Base-by-base conservation (phyloP, 2,113 vertebrate genomes). In the Stigmatopora argus region DNA sequence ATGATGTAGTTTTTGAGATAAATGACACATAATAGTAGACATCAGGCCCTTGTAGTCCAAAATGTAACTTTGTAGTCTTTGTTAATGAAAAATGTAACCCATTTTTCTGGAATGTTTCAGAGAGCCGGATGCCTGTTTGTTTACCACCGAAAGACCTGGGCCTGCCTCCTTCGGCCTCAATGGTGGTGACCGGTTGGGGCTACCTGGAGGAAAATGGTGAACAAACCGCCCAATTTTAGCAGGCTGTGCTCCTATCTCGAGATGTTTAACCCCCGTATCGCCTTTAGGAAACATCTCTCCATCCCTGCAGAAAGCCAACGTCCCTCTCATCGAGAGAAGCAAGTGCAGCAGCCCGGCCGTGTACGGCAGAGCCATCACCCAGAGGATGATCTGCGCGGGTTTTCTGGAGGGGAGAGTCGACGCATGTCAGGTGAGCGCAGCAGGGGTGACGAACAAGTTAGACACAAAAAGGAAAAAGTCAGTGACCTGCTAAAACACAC, bases 121-220 rank as follows among this genome's bases (percentile, higher is more conserved):
- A 12, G 3, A 71, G 35, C 1, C 75, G 80, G 41, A 92, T 55
- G 34, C 92, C 96, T 0, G 92, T 93, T 72, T 98, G 96, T 78
- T 83, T 98, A 56, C 93, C 95, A 51, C 93, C 93, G 21, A 87
- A 88, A 2, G 81, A 89, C 0, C 86, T 92, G 21, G 86, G 73
- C 15, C 85, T 95, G 18, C 0, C 1, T 41, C 69, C 74, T 0
- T 74, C 56, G 31, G 70, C 84, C 0, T 0, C 67, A 0, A 66
- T 96, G 80, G 78, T 80, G 81, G 89, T 96, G 70, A 91, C 89
- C 0, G 95, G 96, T 62, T 98, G 95, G 96, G 96, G 96, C 10
- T 89, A 92, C 82, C 90, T 82, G 0, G 46, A 88, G 26, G 89
- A 93, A 81, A 78, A 90, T 1, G 89, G 87, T 81, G 4, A 8